Evolutionary conservation across 37 sponge, comb jelly and placozoan genomes (phyloP), one percentile per base, ranked within the genome.

Genomic region (Ianthella basta): DNA sequence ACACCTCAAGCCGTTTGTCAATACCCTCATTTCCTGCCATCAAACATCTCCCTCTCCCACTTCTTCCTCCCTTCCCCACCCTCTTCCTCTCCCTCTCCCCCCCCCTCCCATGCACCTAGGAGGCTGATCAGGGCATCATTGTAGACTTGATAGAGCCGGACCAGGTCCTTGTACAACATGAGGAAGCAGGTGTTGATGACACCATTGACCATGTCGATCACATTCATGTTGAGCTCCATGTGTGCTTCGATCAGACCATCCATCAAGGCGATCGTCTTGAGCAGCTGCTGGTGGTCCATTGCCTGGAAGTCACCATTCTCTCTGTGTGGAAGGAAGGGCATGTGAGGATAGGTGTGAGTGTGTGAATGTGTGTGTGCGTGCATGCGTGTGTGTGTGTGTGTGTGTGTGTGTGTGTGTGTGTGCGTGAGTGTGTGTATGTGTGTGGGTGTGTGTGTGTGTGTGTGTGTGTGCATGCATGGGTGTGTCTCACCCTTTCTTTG

Each of bases 151-250:
- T 87, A 96, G 32, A 96, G 85, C 79, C 89, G 91, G 15, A 94
- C 82, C 39, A 96, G 72, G 55, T 96, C 97, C 92, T 96, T 72
- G 83, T 91, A 95, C 41, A 95, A 60, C 88, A 94, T 87, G 37
- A 96, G 88, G 85, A 93, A 96, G 40, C 89, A 91, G 5, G 91
- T 88, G 88, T 89, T 89, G 80, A 96, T 89, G 53, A 96, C 97
- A 23, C 94, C 94, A 89, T 96, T 96, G 37, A 81, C 81, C 68
- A 96, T 61, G 16, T 96, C 97, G 57, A 30, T 82, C 21, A 92
- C 33, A 55, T 97, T 94, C 60, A 93, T 32, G 15, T 84, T 94
- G 53, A 91, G 60, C 18, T 83, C 56, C 33, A 82, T 79, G 79
- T 97, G 95, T 19, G 86, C 63, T 21, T 72, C 73, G 5, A 72